Conservation (phyloP, 2,113 vertebrate species). For the Sander vitreus region DNA sequence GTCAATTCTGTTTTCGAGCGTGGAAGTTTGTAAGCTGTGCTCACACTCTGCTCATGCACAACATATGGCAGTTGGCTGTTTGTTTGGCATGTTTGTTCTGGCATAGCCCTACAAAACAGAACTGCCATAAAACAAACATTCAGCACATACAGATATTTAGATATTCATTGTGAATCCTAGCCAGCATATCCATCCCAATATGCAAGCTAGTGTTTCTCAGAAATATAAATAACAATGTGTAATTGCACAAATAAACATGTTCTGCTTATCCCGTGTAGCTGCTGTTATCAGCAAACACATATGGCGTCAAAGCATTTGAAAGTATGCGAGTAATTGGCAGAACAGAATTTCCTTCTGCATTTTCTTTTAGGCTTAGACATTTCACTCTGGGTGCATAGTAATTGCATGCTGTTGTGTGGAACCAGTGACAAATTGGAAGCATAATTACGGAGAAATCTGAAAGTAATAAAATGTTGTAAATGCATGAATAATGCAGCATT, state of each 20-base stretch:
- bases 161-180: slow-evolving; percentile 34
- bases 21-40: slow-evolving; percentile 27
- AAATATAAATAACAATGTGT: slow-evolving; percentile 52
- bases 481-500: slow-evolving; percentile 45
- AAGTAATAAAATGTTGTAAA: slow-evolving; percentile 51
- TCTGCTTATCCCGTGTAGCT: slow-evolving; percentile 22
- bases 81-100: slow-evolving; percentile 35
- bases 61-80: slow-evolving; percentile 21
- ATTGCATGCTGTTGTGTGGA: slow-evolving; percentile 47
- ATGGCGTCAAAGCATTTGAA: slow-evolving; percentile 39
- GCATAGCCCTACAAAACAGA: slow-evolving; percentile 24
- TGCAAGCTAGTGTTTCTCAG: slow-evolving; percentile 17
- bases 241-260: slow-evolving; percentile 39
- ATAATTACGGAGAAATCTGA: slow-evolving; percentile 55
- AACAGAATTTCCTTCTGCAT: slow-evolving; percentile 16
- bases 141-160: slow-evolving; percentile 24
- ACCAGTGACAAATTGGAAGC: slow-evolving; percentile 34
- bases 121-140: slow-evolving; percentile 21
- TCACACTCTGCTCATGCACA: slow-evolving; percentile 14
- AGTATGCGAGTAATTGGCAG: slow-evolving; percentile 35
- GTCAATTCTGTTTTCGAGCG: slow-evolving; percentile 6
- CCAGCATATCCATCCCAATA: slow-evolving; percentile 7
- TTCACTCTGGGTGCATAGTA: slow-evolving; percentile 41
- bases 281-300: slow-evolving; percentile 62
- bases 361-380: slow-evolving; percentile 39